Conservation (phyloP, 2,888 invertebrate genomes). For the Drosophila affinis region DNA sequence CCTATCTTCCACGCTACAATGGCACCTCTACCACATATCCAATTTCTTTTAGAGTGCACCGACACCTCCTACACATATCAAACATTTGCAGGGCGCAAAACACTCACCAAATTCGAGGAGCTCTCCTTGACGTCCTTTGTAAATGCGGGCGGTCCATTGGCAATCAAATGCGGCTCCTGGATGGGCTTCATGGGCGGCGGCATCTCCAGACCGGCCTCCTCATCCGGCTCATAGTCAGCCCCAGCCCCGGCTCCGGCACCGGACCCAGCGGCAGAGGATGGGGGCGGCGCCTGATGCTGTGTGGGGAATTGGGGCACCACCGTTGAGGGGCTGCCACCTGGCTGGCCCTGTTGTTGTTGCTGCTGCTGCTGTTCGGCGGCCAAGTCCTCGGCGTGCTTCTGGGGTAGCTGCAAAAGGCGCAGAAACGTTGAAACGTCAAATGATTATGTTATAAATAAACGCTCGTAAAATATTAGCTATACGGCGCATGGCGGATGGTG, state of each 20-base stretch:
- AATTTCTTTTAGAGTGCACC: too few species aligned
- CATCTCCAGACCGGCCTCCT: slow-evolving; percentile 91
- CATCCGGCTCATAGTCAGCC: slow-evolving; percentile 86
- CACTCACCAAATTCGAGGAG: slow-evolving; percentile 86
- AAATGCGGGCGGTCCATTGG: slow-evolving; percentile 83
- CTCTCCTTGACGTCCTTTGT: slow-evolving; percentile 85
- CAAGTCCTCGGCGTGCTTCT: slow-evolving; percentile 83
- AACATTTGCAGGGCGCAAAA: not conserved
- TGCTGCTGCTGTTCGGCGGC: slow-evolving; percentile 57
- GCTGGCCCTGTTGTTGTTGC: slow-evolving; percentile 42
- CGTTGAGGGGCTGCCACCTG: slow-evolving; percentile 50
- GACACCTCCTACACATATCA: not conserved
- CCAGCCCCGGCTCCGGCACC: slow-evolving; percentile 5
- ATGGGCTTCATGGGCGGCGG: slow-evolving; percentile 99
- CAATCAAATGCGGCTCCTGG: slow-evolving; percentile 86
- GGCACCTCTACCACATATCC: too few species aligned
- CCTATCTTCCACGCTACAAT: too few species aligned
- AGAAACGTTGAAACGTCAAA: slow-evolving; percentile 26
- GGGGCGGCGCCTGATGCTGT: slow-evolving; percentile 23
- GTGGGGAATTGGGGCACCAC: slow-evolving; percentile 56
- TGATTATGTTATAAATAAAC: slow-evolving; percentile 63
- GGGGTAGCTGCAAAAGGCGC: slow-evolving; percentile 65
- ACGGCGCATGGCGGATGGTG: not conserved
- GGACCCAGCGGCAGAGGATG: not conserved
- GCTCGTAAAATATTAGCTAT: slow-evolving; percentile 24